These are phyloP conservation scores for Galeopsomyia nigrocyanea DNA, from an alignment of 2,888 invertebrate genomes.

Conservation along the genomic window DNA sequence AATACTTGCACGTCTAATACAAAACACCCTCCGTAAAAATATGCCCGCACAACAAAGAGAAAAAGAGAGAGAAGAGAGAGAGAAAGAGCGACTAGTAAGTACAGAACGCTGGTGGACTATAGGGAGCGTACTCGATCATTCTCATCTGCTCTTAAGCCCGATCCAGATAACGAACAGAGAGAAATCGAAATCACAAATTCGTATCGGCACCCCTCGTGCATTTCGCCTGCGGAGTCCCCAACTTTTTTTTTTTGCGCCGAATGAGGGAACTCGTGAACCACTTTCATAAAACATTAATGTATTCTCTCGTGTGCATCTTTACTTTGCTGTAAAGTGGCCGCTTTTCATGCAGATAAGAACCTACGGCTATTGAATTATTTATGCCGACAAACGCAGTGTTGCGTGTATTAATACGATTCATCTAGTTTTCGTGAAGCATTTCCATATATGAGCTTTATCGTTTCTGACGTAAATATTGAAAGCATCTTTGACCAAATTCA, in stretches of 20 bases:
- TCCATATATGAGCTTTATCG: too few species aligned
- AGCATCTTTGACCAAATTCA: too few species aligned
- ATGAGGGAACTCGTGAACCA: conserved; percentile 14
- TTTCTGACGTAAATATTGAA: too few species aligned
- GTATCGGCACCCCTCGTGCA: conserved; percentile 41
- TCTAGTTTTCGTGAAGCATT: too few species aligned
- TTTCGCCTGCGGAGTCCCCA: conserved; percentile 27
- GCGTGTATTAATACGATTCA: too few species aligned
- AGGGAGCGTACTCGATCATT: conserved; percentile 43
- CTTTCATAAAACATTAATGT: conserved; percentile 35
- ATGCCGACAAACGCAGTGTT: neutral
- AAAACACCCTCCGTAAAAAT: conserved; percentile 40
- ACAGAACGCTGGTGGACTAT: neutral
- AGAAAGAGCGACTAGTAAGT: neutral
- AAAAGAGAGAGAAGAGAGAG: conserved; percentile 1
- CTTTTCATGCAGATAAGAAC: conserved; percentile 31
- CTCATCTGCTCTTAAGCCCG: conserved; percentile 52
- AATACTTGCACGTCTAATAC: conserved; percentile 38
- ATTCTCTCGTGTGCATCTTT: conserved; percentile 33
- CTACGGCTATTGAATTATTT: conserved; percentile 41
- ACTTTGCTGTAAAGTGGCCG: conserved; percentile 37
- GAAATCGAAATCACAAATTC: conserved; percentile 48
- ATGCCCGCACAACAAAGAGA: neutral
- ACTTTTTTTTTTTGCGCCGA: conserved; percentile 14
- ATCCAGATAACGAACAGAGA: conserved; percentile 56